These are phyloP conservation scores for Holcopasites calliopsidis DNA, from an alignment of 1,140 invertebrate species.

Conservation along the genomic window DNA sequence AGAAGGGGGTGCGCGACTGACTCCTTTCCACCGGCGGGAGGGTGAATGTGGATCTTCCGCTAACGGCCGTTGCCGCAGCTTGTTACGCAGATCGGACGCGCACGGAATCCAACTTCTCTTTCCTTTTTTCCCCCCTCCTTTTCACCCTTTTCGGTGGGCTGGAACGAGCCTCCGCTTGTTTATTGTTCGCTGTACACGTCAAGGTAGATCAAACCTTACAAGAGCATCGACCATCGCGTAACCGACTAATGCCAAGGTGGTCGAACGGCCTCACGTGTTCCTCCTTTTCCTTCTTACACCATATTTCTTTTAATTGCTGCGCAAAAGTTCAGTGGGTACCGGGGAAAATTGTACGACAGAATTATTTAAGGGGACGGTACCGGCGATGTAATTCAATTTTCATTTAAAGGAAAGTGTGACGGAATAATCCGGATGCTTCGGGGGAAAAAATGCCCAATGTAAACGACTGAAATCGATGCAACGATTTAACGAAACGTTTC, in stretches of 20 bases:
- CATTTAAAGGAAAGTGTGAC: too few species aligned
- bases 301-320: neutral
- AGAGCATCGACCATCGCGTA: constrained; percentile 5
- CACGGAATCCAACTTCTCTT: constrained; percentile 67
- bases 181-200: neutral
- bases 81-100: constrained; percentile 76
- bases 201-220: constrained; percentile 17
- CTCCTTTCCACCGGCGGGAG: constrained; percentile 48
- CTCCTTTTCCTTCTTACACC: neutral
- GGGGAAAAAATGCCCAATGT: too few species aligned
- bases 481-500: too few species aligned
- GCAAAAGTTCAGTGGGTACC: neutral
- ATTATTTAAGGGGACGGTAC: neutral
- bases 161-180: neutral
- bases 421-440: too few species aligned
- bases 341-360: neutral
- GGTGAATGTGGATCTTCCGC: constrained; percentile 32
- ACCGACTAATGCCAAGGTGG: constrained; percentile 3
- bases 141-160: neutral
- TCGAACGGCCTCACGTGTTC: neutral
- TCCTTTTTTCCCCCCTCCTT: neutral
- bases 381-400: too few species aligned
- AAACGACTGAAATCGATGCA: too few species aligned
- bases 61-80: constrained; percentile 59
- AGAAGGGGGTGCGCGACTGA: constrained; percentile 70